phyloP scores from a whole-genome alignment of 2,888 invertebrate genomes.

The Rhagium mordax region DNA sequence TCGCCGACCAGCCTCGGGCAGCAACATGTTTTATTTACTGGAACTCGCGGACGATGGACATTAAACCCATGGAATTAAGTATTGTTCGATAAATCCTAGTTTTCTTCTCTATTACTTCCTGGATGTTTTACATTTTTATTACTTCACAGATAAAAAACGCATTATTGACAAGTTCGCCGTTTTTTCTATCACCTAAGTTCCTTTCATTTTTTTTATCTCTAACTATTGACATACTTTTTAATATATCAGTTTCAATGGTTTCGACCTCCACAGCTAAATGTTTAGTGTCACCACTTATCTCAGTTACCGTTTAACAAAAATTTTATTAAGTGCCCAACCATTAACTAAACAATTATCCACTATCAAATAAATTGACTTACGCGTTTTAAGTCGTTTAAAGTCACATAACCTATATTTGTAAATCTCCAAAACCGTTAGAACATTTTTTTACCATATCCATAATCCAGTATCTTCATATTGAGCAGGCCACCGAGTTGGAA shows the following conservation, averaged over 20 bases:
- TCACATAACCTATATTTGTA: background rate
- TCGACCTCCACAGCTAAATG: background rate
- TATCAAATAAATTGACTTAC: slow-evolving; percentile 1
- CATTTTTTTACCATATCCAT: background rate
- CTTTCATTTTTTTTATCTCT: slow-evolving; percentile 13
- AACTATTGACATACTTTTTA: slow-evolving; percentile 26
- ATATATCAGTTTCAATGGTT: slow-evolving; percentile 2
- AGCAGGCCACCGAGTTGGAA: no score
- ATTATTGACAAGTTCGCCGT: slow-evolving; percentile 28
- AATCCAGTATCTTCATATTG: no score
- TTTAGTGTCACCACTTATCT: background rate
- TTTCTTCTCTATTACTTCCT: slow-evolving; percentile 52
- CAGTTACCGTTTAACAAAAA: slow-evolving; percentile 11
- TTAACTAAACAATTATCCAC: slow-evolving; percentile 1
- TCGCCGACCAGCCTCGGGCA: slow-evolving; percentile 62
- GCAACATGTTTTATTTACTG: slow-evolving; percentile 56
- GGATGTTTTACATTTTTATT: slow-evolving; percentile 52
- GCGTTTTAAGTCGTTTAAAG: background rate
- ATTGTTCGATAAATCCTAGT: slow-evolving; percentile 57
- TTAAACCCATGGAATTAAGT: slow-evolving; percentile 55
- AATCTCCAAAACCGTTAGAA: background rate
- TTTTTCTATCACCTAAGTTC: slow-evolving; percentile 4
- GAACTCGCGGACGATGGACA: slow-evolving; percentile 53
- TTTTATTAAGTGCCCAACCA: background rate
- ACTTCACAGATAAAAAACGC: slow-evolving; percentile 41